Evolutionary conservation across 2,888 invertebrate species (phyloP).

Genomic region (Protophormia terraenovae): DNA sequence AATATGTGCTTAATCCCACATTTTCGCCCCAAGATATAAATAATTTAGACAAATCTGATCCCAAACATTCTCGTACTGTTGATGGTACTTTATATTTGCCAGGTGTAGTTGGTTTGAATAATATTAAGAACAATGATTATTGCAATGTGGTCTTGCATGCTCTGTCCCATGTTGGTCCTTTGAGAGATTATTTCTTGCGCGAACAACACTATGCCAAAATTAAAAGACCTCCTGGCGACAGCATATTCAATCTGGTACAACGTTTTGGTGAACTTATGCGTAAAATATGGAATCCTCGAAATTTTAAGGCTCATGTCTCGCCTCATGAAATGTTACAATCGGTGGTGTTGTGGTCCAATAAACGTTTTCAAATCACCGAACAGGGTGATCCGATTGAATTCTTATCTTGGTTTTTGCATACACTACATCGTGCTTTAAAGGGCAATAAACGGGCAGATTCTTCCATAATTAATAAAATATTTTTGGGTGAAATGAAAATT

Average conservation of each 20-base stretch:
- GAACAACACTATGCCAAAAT: constrained; percentile 95
- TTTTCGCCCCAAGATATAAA: constrained; percentile 92
- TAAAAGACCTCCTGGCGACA: constrained; percentile 97
- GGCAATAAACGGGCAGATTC: constrained; percentile 94
- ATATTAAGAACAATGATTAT: constrained; percentile 99
- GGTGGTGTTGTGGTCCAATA: constrained; percentile 97
- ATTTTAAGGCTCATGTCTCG: constrained; percentile 99
- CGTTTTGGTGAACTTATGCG: constrained; percentile 96
- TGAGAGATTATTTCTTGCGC: constrained; percentile 96
- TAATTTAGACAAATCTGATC: constrained; percentile 86
- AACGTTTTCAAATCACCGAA: constrained; percentile 98
- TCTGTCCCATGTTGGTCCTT: constrained; percentile 95
- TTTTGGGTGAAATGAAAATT: constrained; percentile 94
- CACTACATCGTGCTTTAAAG: constrained; percentile 95
- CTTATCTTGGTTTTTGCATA: constrained; percentile 98
- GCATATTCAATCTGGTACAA: constrained; percentile 93
- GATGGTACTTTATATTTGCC: constrained; percentile 98
- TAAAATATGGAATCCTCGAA: constrained; percentile 99
- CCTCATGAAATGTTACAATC: constrained; percentile 99
- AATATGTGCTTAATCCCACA: constrained; percentile 98
- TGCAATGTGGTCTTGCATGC: constrained; percentile 99
- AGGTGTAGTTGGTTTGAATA: constrained; percentile 98
- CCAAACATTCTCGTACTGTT: constrained; percentile 94
- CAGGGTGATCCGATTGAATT: constrained; percentile 99
- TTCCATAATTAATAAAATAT: constrained; percentile 96